Conservation (phyloP, 2,113 vertebrate genomes). For the Lepus europaeus region DNA sequence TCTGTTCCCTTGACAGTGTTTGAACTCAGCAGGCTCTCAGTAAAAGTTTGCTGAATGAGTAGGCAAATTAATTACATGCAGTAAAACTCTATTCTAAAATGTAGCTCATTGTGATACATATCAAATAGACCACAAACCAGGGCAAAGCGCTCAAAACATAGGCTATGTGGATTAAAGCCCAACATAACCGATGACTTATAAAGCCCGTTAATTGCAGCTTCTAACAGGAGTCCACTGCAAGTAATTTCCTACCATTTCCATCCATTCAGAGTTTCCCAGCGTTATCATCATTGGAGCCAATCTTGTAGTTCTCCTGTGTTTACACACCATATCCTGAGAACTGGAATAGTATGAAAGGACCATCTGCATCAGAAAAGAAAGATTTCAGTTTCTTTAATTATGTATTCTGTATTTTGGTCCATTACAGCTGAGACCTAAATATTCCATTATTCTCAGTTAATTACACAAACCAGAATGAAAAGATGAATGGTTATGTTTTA, state of each 20-base stretch:
- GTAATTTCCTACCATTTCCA: not conserved
- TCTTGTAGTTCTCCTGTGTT: not conserved
- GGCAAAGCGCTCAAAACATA: not conserved
- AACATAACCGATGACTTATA: not conserved
- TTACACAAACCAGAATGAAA: not conserved
- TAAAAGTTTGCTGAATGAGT: not conserved
- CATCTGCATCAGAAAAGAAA: not conserved
- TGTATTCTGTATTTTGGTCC: not conserved
- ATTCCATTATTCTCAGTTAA: not conserved
- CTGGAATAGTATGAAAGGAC: not conserved
- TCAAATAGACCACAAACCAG: constrained; percentile 38
- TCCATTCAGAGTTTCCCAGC: not conserved
- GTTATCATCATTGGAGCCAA: not conserved
- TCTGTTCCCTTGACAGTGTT: not conserved
- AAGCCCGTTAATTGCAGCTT: not conserved
- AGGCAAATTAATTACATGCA: not conserved
- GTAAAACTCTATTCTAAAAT: constrained; percentile 20
- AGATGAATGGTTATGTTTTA: not conserved
- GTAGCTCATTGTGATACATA: not conserved
- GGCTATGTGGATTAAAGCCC: not conserved
- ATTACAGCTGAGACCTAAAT: not conserved
- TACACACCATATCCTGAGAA: not conserved
- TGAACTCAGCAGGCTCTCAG: not conserved
- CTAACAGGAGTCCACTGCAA: not conserved
- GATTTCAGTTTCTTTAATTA: not conserved